phyloP scores from a whole-genome alignment of 2,113 vertebrate species.

The Pelusios castaneus region DNA sequence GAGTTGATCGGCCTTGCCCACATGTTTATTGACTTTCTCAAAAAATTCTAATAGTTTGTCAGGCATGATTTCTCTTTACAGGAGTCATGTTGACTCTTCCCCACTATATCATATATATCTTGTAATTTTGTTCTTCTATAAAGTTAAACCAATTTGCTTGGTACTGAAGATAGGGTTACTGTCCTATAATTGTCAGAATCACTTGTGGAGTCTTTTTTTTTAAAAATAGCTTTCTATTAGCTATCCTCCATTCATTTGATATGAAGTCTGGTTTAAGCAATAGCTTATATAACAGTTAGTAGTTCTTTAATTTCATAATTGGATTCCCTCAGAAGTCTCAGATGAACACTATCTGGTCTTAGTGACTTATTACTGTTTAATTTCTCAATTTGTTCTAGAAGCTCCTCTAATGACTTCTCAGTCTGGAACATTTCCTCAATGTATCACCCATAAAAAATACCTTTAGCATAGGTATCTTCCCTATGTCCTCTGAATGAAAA shows the following conservation, averaged over 20 bases:
- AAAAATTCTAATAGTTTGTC: neutral
- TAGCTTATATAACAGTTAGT: neutral
- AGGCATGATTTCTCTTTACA: neutral
- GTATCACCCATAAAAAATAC: neutral
- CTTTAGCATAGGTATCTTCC: neutral
- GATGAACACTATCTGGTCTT: neutral
- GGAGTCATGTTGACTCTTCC: neutral
- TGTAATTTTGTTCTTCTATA: neutral
- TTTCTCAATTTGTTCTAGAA: neutral
- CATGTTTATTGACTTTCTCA: neutral
- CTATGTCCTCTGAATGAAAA: neutral
- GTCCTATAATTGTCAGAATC: neutral
- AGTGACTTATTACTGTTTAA: neutral
- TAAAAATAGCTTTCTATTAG: neutral
- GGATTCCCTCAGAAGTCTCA: neutral
- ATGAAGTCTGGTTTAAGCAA: neutral
- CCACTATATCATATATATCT: neutral
- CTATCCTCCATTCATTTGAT: neutral
- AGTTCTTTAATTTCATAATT: neutral
- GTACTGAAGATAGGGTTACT: neutral
- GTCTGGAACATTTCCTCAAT: neutral
- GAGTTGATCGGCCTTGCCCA: neutral
- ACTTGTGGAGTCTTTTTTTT: neutral
- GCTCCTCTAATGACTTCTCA: neutral
- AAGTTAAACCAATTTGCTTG: neutral